Evolutionary conservation across 2,888 invertebrate species (phyloP).

Genomic region (Cephonodes hylas): DNA sequence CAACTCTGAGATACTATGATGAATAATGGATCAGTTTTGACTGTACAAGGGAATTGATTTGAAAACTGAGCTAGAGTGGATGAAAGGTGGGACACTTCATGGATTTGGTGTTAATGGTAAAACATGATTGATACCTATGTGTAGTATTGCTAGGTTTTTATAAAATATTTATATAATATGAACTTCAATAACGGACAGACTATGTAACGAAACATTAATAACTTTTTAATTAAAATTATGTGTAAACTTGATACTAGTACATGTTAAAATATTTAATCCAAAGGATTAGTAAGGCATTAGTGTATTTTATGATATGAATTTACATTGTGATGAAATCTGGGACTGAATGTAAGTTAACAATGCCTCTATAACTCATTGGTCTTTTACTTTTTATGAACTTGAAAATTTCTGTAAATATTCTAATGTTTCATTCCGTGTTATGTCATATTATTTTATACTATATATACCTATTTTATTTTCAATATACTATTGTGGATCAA

Average conservation of each 20-base stretch:
- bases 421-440: conserved; percentile 38
- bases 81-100: neutral
- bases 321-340: conserved; percentile 64
- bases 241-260: neutral
- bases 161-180: conserved; percentile 8
- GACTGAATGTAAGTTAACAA: conserved; percentile 61
- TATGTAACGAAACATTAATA: conserved; percentile 1
- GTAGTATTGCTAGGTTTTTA: conserved; percentile 8
- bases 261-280: conserved; percentile 43
- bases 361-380: neutral
- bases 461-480: conserved; percentile 54
- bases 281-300: conserved; percentile 50
- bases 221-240: neutral
- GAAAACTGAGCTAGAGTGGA: conserved; percentile 7
- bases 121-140: neutral
- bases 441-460: conserved; percentile 44
- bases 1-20: conserved; percentile 75
- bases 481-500: conserved; percentile 48
- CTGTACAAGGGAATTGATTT: conserved; percentile 29
- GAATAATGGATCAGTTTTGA: conserved; percentile 44
- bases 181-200: conserved; percentile 8
- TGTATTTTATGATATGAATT: conserved; percentile 52
- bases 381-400: conserved; percentile 13
- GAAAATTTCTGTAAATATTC: conserved; percentile 49
- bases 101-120: conserved; percentile 6